Conservation (phyloP, 2,113 vertebrate species). For the Vimba vimba region DNA sequence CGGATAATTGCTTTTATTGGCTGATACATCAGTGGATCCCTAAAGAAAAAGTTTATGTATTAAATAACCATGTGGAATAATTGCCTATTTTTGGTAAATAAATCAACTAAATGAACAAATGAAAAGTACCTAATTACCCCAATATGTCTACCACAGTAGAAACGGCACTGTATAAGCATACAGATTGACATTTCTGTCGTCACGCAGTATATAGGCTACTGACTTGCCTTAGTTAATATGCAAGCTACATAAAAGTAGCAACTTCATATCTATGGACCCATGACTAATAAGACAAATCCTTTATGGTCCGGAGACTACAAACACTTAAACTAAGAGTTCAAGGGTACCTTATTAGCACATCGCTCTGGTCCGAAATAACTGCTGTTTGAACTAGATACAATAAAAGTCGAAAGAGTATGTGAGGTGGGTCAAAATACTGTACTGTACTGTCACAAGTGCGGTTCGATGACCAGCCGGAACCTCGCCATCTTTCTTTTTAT, state of each 20-base stretch:
- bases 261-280: neutral
- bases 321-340: neutral
- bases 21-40: too few species aligned
- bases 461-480: too few species aligned
- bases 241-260: neutral
- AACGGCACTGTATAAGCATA: neutral
- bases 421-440: too few species aligned
- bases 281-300: constrained; percentile 7
- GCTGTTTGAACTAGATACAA: neutral
- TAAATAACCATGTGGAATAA: too few species aligned
- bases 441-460: too few species aligned
- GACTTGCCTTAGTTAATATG: neutral
- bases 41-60: too few species aligned
- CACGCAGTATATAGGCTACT: neutral
- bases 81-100: too few species aligned
- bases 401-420: neutral
- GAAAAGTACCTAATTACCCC: too few species aligned
- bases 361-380: neutral
- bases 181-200: neutral
- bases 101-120: too few species aligned
- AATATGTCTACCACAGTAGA: neutral
- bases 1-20: too few species aligned
- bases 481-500: too few species aligned
- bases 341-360: neutral
- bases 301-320: neutral